Evolutionary conservation across 2,888 invertebrate species (phyloP).

Genomic region (Meganola albula): DNA sequence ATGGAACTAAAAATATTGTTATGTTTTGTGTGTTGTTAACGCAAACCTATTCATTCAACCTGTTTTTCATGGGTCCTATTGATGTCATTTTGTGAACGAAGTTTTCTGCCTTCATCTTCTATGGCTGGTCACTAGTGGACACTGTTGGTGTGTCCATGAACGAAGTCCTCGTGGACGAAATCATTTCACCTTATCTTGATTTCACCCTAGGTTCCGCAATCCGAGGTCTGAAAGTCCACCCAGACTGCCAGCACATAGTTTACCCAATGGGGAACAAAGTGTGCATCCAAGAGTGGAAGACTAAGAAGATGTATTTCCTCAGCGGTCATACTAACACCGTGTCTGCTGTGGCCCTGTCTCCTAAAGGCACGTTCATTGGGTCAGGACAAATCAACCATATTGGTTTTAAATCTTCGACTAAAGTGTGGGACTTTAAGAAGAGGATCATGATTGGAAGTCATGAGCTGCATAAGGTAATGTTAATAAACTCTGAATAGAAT

Average conservation of each 20-base stretch:
- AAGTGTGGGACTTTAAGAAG: conserved; percentile 90
- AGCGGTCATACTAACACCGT: conserved; percentile 89
- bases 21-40: too few species aligned
- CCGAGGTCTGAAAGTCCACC: conserved; percentile 83
- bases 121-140: too few species aligned
- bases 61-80: too few species aligned
- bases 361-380: conserved; percentile 85
- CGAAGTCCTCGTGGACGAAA: too few species aligned
- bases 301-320: conserved; percentile 85
- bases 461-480: conserved; percentile 86
- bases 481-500: too few species aligned
- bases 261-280: conserved; percentile 90
- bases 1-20: too few species aligned
- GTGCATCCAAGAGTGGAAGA: conserved; percentile 82
- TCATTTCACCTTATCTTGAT: too few species aligned
- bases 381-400: conserved; percentile 95
- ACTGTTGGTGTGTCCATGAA: too few species aligned
- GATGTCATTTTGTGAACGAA: too few species aligned
- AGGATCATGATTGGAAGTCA: conserved; percentile 81
- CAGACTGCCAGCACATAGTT: conserved; percentile 82
- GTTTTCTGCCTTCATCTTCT: too few species aligned
- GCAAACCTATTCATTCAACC: too few species aligned
- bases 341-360: conserved; percentile 86
- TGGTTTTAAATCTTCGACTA: conserved; percentile 91
- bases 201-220: conserved; percentile 56